Evolutionary conservation across 2,797 vertebrate genomes (phyloP), one percentile per base, ranked within the genome.

Genomic region (Malacoctenus gilli): DNA sequence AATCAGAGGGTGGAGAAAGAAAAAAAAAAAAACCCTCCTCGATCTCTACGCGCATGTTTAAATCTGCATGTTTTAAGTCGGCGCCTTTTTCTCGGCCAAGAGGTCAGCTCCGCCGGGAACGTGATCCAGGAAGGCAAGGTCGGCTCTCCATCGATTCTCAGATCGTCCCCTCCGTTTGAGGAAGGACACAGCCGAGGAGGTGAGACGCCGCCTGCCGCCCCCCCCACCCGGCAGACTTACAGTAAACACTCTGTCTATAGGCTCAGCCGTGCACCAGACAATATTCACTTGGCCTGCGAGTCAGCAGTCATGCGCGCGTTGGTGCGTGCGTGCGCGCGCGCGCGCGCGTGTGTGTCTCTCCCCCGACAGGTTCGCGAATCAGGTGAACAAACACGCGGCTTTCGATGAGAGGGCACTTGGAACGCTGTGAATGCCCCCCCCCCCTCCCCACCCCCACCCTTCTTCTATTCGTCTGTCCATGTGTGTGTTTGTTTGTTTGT

Each of bases 61-160:
- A 75, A 69, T 66, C 50, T 65, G 59, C 40, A 57, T 43, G 60
- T 56, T 65, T 67, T 64, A n/a, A n/a, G n/a, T n/a, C n/a, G n/a
- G n/a, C n/a, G n/a, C n/a, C 36, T 75, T 59, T 15, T 77, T 18
- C 34, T 4, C 23, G 31, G 59, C 54, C 56, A 46, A 67, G 49
- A 31, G 69, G 56, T 70, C 53, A 60, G 61, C 58, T 70, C 68
- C 10, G 18, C 35, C 7, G 49, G 81, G 68, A 85, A 81, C 59
- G 67, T 72, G 77, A 87, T 86, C 83, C 83, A 59, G 78, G 72
- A 82, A 83, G 49, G 56, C 71, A 72, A 73, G 76, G 84, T 80
- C 77, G 58, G 59, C 75, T 83, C 78, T n/a, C 65, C 59, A 87
- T 80, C 80, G 86, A 89, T 86, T 83, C 72, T 56, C 78, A 81